phyloP scores from a whole-genome alignment of 2,113 vertebrate species.

The Pterophyllum scalare region DNA sequence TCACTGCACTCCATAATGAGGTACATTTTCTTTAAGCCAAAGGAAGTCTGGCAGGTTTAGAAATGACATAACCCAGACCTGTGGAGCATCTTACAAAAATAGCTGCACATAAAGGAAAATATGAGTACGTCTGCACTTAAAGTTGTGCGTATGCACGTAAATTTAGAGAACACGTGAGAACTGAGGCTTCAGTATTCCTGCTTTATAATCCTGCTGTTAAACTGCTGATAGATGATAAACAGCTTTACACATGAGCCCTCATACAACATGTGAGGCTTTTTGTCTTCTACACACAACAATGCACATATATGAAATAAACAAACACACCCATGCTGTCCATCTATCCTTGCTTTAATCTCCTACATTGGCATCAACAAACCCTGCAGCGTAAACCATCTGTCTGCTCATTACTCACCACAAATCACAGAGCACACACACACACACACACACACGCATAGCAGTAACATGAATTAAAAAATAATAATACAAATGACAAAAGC shows the following conservation, averaged over 20 bases:
- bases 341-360: slow-evolving; percentile 33
- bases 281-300: neutral
- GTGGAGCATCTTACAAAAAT: neutral
- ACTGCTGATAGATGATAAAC: neutral
- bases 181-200: neutral
- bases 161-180: neutral
- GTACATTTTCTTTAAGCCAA: neutral
- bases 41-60: slow-evolving; percentile 12
- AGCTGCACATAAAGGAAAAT: neutral
- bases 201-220: neutral
- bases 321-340: slow-evolving; percentile 35
- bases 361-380: slow-evolving; percentile 46
- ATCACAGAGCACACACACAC: slow-evolving; percentile 9
- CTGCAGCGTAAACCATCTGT: slow-evolving; percentile 70
- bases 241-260: neutral
- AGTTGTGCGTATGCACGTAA: neutral
- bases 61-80: neutral
- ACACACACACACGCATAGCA: neutral
- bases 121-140: neutral
- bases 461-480: neutral
- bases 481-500: slow-evolving; percentile 14
- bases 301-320: slow-evolving; percentile 28
- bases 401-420: slow-evolving; percentile 52
- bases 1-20: slow-evolving; percentile 15
- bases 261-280: neutral